A percentile compares a stretch with the other conserved stretches of the same genome.
Conservation (phyloP, 2,113 vertebrate species). For the Trinectes maculatus region DNA sequence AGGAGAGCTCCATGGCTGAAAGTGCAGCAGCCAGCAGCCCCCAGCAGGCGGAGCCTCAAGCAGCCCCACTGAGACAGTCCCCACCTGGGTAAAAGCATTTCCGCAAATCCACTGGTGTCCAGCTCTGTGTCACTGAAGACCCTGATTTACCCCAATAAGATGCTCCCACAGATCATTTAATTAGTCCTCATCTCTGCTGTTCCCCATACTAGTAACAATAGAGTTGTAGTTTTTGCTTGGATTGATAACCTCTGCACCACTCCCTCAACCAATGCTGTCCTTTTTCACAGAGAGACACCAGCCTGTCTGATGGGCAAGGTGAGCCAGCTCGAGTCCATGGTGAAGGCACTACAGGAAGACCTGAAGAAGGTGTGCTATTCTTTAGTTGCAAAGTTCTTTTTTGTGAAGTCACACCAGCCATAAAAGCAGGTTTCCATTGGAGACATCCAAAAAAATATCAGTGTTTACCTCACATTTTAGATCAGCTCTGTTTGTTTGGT, state of each 20-base stretch:
- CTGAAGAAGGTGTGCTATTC: constrained; percentile 87
- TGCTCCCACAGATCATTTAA: constrained; percentile 16
- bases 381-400: background rate
- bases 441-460: background rate
- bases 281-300: constrained; percentile 85
- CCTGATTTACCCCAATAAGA: constrained; percentile 15
- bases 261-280: background rate
- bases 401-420: background rate
- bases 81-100: constrained; percentile 83
- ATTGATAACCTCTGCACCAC: background rate
- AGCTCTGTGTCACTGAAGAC: constrained; percentile 6
- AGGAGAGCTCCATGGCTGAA: constrained; percentile 87
- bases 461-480: background rate
- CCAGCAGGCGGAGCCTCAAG: constrained; percentile 90
- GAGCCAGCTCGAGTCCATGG: constrained; percentile 92
- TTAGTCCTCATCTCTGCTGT: background rate
- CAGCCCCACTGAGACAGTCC: constrained; percentile 84
- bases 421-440: background rate
- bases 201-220: no score
- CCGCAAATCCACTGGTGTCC: constrained; percentile 22
- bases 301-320: constrained; percentile 90
- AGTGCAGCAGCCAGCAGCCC: constrained; percentile 82
- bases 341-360: constrained; percentile 92
- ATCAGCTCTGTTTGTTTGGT: background rate
- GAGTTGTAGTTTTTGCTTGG: background rate